These are phyloP conservation scores for Halichoeres trimaculatus DNA, from an alignment of 2,113 vertebrate species.

Conservation along the genomic window DNA sequence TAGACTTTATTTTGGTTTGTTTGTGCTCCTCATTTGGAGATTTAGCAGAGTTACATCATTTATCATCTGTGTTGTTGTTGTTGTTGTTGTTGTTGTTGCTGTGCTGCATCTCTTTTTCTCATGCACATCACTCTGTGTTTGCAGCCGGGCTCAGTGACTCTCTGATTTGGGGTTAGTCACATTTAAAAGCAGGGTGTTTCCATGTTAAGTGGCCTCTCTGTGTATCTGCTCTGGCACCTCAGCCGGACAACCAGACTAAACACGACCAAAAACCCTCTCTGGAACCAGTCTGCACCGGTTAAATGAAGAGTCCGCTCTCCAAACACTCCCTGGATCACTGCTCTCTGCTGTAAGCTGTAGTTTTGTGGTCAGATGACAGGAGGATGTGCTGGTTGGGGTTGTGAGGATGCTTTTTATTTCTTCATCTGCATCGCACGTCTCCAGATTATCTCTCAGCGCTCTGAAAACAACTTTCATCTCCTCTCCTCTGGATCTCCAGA, in stretches of 20 bases:
- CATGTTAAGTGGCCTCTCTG: conserved; percentile 31
- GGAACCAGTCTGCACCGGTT: background rate
- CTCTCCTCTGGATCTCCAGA: background rate
- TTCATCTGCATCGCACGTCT: background rate
- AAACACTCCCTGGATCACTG: background rate
- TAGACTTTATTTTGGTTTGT: background rate
- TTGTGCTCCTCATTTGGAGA: background rate
- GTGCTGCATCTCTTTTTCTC: background rate
- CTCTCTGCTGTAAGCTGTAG: background rate
- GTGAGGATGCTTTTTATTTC: background rate
- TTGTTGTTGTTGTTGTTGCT: background rate
- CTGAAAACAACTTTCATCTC: conserved; percentile 1
- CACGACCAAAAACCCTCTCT: background rate
- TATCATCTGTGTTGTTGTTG: too few relatives aligned
- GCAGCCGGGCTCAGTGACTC: conserved; percentile 15
- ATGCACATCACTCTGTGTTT: background rate
- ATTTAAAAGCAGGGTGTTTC: conserved; percentile 60
- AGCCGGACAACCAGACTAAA: conserved; percentile 40
- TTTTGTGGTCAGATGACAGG: background rate
- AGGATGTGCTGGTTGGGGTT: background rate
- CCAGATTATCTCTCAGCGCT: background rate
- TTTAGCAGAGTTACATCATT: too few relatives aligned
- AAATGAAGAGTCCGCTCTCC: background rate
- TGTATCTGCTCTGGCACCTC: conserved; percentile 32
- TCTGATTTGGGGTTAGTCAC: conserved; percentile 18